phyloP scores from a whole-genome alignment of 2,888 invertebrate species.

The Nycteola revayana region DNA sequence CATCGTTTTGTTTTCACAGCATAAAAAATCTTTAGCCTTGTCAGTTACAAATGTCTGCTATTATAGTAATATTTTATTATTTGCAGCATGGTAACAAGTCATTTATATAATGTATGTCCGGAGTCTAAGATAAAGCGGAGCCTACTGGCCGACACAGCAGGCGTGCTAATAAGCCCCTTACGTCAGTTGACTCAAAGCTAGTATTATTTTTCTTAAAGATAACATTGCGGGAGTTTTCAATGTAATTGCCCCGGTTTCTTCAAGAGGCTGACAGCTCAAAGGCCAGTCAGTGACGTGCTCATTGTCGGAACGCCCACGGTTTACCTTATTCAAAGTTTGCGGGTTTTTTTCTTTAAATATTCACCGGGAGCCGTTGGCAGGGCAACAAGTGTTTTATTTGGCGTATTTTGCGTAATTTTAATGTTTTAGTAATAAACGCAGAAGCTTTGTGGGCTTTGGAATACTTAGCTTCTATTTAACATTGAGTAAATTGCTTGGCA shows the following conservation, averaged over 20 bases:
- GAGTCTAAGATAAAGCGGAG: slow-evolving; percentile 39
- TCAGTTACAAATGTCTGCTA: slow-evolving; percentile 31
- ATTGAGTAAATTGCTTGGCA: slow-evolving; percentile 3
- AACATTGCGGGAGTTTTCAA: slow-evolving; percentile 76
- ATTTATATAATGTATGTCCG: slow-evolving; percentile 32
- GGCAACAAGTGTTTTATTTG: slow-evolving; percentile 41
- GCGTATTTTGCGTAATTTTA: slow-evolving; percentile 18
- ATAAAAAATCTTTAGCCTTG: slow-evolving; percentile 31
- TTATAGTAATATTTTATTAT: slow-evolving; percentile 32
- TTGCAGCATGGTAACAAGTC: slow-evolving; percentile 32
- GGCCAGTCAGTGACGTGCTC: slow-evolving; percentile 72
- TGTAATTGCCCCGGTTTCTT: slow-evolving; percentile 81
- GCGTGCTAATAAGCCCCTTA: slow-evolving; percentile 77
- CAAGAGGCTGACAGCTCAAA: slow-evolving; percentile 79
- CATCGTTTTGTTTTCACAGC: slow-evolving; percentile 31
- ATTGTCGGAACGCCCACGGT: slow-evolving; percentile 78
- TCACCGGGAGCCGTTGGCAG: slow-evolving; percentile 46
- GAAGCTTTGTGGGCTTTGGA: slow-evolving; percentile 4
- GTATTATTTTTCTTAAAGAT: slow-evolving; percentile 76
- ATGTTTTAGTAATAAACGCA: slow-evolving; percentile 5
- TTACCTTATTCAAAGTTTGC: slow-evolving; percentile 76
- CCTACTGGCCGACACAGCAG: slow-evolving; percentile 45
- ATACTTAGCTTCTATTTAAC: slow-evolving; percentile 11
- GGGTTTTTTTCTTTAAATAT: slow-evolving; percentile 65
- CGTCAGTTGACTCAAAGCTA: slow-evolving; percentile 64